Evolutionary conservation across 2,113 vertebrate genomes (phyloP).

Genomic region (Gracilinanus agilis): DNA sequence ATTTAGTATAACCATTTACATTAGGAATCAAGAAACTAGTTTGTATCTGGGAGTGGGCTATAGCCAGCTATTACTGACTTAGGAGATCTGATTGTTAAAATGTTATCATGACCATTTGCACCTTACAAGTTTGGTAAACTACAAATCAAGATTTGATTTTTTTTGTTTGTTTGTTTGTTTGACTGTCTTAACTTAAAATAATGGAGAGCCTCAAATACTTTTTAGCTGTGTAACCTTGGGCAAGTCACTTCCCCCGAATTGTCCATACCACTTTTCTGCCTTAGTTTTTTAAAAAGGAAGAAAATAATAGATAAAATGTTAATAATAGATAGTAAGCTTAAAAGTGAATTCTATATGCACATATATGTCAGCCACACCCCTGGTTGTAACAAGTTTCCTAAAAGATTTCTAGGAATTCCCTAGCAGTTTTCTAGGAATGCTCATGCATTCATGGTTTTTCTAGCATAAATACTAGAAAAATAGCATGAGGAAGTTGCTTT

Average conservation of each 20-base stretch:
- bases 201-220: no score
- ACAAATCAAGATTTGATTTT: background rate
- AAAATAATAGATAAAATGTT: background rate
- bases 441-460: background rate
- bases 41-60: background rate
- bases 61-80: background rate
- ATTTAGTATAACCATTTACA: background rate
- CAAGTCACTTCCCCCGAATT: no score
- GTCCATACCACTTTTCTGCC: no score
- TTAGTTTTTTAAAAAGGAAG: no score
- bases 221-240: no score
- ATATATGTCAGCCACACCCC: background rate
- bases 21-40: background rate
- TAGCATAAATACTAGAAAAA: background rate
- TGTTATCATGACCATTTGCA: background rate
- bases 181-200: background rate
- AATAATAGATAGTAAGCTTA: background rate
- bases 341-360: background rate
- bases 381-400: background rate
- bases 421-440: constrained; percentile 16
- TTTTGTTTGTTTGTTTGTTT: background rate
- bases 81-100: background rate
- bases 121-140: background rate
- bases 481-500: background rate
- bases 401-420: background rate